Evolutionary conservation across 2,113 vertebrate species (phyloP), one percentile per base, ranked within the genome.

Genomic region (Myotis yumanensis): DNA sequence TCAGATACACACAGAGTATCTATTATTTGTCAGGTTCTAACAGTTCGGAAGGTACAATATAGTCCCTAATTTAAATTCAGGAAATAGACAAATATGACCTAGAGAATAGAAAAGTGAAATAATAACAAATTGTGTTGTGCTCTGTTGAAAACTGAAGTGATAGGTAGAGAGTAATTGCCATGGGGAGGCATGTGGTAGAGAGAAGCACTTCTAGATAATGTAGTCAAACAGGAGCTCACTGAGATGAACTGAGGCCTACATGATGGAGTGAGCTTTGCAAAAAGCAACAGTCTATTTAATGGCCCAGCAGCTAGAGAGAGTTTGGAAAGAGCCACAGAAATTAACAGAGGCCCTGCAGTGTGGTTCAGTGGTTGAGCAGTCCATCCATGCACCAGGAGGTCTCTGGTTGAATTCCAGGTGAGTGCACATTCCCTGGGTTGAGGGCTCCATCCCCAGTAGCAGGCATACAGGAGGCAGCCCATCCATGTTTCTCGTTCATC

Each of bases 91-190:
- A 64, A 77, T 66, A 37, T 8, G 80, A 91, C 20, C 48, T 59
- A 90, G 59, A 93, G 64, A 91, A 93, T 22, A 95, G 48, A 81
- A 25, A 80, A 86, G 76, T 77, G 18, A 90, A 85, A 59, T 59
- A 57, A 88, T 43, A 84, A 82, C 23, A 86, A 59, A 77, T 30
- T 57, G 17, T 91, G 30, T 73, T 46, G 23, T 89, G 51, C 23
- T 89, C 15, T 64, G n/a, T 69, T 89, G 73, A 93, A 91, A 86
- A 93, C 35, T 28, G 48, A 84, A 66, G 51, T 57, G 57, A 46
- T 30, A 64, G 64, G 15, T 79, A 66, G 87, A 86, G 51, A 73
- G n/a, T 72, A 84, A 93, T 84, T 79, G 71, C 40, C 16, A 28
- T 43, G 15, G 51, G 7, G 25, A 83, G 43, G 30, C 11, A 4